phyloP scores from a whole-genome alignment of 2,888 invertebrate genomes.

The Uropetala carovei region DNA sequence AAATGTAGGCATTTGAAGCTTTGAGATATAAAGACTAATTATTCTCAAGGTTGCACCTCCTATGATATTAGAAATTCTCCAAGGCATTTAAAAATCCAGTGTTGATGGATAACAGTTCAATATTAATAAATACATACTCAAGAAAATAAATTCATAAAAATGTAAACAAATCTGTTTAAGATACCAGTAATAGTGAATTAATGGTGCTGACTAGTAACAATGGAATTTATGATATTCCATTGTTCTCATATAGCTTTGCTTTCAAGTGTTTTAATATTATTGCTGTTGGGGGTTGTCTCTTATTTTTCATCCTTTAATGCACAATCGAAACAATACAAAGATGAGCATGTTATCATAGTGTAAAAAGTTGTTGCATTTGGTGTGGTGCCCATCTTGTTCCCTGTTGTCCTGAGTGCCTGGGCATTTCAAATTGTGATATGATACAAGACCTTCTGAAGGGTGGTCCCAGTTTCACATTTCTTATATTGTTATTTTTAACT shows the following conservation, averaged over 20 bases:
- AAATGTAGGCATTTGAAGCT: background rate
- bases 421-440: slow-evolving; percentile 10
- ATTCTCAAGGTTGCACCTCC: background rate
- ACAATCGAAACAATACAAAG: slow-evolving; percentile 22
- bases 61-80: background rate
- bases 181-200: slow-evolving; percentile 28
- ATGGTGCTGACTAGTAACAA: slow-evolving; percentile 44
- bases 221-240: background rate
- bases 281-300: background rate
- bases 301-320: slow-evolving; percentile 20
- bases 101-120: background rate
- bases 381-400: background rate
- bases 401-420: slow-evolving; percentile 30
- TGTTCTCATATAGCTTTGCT: background rate
- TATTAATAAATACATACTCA: background rate
- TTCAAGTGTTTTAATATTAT: background rate
- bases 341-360: background rate
- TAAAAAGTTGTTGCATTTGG: background rate
- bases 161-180: background rate
- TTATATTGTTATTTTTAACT: slow-evolving; percentile 32
- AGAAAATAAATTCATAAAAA: background rate
- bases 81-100: background rate
- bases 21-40: background rate
- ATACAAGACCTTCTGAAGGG: slow-evolving; percentile 9
- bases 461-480: slow-evolving; percentile 43